A percentile compares a stretch with the other conserved stretches of the same genome.
Evolutionary conservation across 2,888 invertebrate species (phyloP).

Genomic region (Pammene aurita): DNA sequence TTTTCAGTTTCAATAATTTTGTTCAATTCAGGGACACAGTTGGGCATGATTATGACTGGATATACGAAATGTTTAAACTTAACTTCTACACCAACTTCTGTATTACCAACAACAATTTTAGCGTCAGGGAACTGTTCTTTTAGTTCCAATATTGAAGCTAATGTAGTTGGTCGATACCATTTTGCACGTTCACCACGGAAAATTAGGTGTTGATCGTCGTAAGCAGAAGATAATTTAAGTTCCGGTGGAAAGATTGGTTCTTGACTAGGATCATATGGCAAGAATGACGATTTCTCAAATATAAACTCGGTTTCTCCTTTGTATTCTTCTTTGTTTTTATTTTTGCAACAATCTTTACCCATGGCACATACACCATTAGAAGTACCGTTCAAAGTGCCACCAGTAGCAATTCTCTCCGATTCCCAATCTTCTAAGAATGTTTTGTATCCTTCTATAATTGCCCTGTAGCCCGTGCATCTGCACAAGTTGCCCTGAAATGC

Average conservation of each 20-base stretch:
- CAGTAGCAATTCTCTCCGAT: constrained; percentile 65
- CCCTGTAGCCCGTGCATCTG: constrained; percentile 93
- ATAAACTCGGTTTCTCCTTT: constrained; percentile 78
- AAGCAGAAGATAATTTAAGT: constrained; percentile 83
- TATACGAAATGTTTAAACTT: constrained; percentile 91
- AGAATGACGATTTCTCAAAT: constrained; percentile 85
- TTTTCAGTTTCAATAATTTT: constrained; percentile 80
- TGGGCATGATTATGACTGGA: constrained; percentile 92
- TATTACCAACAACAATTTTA: constrained; percentile 91
- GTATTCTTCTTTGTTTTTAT: constrained; percentile 65
- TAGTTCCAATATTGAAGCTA: constrained; percentile 84
- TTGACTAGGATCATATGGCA: constrained; percentile 88
- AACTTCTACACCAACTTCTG: constrained; percentile 92
- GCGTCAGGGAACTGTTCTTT: constrained; percentile 87
- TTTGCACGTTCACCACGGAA: constrained; percentile 81
- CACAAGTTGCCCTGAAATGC: constrained; percentile 91
- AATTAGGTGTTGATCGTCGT: constrained; percentile 81
- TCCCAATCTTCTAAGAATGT: constrained; percentile 90
- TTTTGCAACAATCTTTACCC: constrained; percentile 87
- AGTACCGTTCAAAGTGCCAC: constrained; percentile 46
- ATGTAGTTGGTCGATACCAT: constrained; percentile 87
- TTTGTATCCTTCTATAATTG: constrained; percentile 92
- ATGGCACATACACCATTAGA: constrained; percentile 75
- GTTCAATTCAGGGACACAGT: constrained; percentile 91
- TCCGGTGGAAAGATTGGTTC: constrained; percentile 94